Evolutionary conservation across 2,113 vertebrate genomes (phyloP), one percentile per base, ranked within the genome.

Genomic region (Dendropsophus ebraccatus): DNA sequence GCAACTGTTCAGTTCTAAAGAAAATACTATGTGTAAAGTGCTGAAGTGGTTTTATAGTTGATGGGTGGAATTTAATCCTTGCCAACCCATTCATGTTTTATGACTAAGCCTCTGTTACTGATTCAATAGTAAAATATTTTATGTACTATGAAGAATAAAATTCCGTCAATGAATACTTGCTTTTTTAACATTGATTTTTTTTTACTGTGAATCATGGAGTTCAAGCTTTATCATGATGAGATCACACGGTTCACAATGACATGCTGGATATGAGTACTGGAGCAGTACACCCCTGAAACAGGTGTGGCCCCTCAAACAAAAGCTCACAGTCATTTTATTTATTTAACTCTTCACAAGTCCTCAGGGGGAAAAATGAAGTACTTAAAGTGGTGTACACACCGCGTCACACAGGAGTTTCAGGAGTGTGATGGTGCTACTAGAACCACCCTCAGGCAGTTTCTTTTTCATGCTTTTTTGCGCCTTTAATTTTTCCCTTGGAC

Each of bases 251-350:
- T 70, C 80, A 30, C 62, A 50, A 69, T 82, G 62, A 70, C 47
- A 82, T 69, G 45, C 80, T 82, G 62, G 30, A 82, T 82, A 21
- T 56, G 28, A 37, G 28, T 12, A 37, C 50, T 49, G 60, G 23
- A 47, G 79, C 45, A 81, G 25, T 81, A 65, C 58, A 81, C 41
- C 58, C 77, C 54, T 60, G 23, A 60, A 79, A 80, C 77, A 80
- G 77, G 77, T 80, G 80, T 69, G 62, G 19, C 10, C 60, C 65
- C 21, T 50, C 65, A 37, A 16, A 82, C 60, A 70, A 19, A n/a
- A 93, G 83, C 83, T 91, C 83, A 52, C 88, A 90, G 77, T 89
- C 90, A 88, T 89, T 52, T 69, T 7, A 45, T 69, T 82, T 70
- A 32, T 82, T 87, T 81, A 81, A 81, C 58, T 37, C 78, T 62